Conservation (phyloP, 2,797 vertebrate species). For the Characodon lateralis region DNA sequence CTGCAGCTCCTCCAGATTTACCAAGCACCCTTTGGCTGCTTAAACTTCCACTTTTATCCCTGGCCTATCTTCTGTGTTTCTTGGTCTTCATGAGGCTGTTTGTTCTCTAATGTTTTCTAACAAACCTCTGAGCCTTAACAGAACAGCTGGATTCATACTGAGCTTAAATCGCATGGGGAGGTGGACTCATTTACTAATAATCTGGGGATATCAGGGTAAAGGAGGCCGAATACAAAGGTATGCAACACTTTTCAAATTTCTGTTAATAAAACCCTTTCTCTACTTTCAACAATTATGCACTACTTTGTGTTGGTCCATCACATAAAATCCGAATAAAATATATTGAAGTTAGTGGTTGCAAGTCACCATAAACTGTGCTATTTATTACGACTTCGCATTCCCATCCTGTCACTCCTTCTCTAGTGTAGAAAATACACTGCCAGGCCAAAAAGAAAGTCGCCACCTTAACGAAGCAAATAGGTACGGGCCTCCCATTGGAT, state of each 20-base stretch:
- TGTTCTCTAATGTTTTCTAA: no score
- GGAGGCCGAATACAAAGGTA: neutral
- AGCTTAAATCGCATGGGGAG: no score
- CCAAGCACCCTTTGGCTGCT: no score
- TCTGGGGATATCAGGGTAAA: neutral
- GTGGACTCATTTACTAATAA: neutral
- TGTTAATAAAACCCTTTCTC: neutral
- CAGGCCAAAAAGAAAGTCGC: no score
- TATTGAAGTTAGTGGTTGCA: neutral
- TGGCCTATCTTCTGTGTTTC: no score
- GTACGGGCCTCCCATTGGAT: no score
- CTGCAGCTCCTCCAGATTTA: no score
- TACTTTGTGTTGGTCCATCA: neutral
- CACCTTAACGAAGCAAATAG: no score
- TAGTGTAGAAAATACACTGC: conserved; percentile 31
- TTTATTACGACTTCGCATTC: conserved; percentile 25
- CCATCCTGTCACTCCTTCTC: neutral
- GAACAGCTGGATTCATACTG: no score
- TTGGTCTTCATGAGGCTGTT: no score
- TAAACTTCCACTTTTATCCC: no score
- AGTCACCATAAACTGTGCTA: neutral
- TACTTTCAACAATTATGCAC: neutral
- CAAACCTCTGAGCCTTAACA: no score
- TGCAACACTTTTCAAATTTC: neutral
- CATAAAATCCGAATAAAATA: neutral